phyloP scores from a whole-genome alignment of 2,113 vertebrate genomes.

The Neotragus moschatus region DNA sequence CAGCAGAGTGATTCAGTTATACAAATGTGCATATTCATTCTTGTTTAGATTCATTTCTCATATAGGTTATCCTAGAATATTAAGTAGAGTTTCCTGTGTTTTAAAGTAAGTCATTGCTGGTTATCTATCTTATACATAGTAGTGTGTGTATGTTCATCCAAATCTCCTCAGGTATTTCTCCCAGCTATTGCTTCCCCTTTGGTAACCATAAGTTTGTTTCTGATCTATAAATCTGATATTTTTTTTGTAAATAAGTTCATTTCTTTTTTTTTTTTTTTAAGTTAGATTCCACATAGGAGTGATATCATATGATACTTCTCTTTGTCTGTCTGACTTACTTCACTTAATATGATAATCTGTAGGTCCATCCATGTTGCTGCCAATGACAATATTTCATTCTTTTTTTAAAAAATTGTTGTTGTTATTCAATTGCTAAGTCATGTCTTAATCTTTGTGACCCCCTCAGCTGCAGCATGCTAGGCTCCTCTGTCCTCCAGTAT shows the following conservation, averaged over 20 bases:
- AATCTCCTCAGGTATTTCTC: not conserved
- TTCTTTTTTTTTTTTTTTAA: not conserved
- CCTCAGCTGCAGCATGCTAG: not conserved
- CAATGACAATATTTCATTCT: not conserved
- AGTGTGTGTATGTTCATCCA: not conserved
- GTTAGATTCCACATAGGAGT: not conserved
- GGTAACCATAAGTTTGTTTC: not conserved
- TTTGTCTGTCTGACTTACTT: not conserved
- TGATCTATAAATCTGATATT: not conserved
- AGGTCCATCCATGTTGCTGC: not conserved
- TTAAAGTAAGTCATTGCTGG: not conserved
- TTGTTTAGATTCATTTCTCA: not conserved
- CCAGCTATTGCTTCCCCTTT: fast-evolving
- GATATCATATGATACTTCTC: not conserved
- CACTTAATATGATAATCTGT: not conserved
- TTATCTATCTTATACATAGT: not conserved
- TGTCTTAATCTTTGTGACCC: not conserved
- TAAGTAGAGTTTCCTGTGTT: not conserved
- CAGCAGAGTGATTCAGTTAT: not conserved
- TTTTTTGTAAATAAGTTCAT: not conserved
- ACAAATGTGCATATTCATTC: not conserved
- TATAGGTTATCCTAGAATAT: not conserved
- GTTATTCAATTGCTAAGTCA: not conserved
- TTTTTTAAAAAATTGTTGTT: not conserved
- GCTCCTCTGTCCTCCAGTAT: not conserved